phyloP scores from a whole-genome alignment of 2,797 vertebrate genomes.

The Rhinella marina region DNA sequence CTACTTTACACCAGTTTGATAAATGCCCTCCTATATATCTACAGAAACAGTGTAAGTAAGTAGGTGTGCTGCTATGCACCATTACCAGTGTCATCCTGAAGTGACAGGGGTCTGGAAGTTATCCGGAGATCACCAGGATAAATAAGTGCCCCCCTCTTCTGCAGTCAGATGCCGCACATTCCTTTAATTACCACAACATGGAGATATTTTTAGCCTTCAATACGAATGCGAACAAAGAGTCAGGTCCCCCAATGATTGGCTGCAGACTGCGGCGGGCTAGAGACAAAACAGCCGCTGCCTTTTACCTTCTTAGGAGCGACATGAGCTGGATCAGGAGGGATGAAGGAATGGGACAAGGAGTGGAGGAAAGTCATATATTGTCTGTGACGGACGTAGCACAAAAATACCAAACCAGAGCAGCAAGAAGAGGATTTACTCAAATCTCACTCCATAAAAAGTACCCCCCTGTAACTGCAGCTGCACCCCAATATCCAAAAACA shows the following conservation, averaged over 20 bases:
- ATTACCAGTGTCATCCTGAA: background rate
- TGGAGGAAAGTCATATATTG: background rate
- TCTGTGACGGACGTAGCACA: background rate
- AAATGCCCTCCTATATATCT: too few relatives aligned
- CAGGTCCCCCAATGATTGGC: background rate
- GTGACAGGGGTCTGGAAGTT: slow-evolving; percentile 28
- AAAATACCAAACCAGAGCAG: background rate
- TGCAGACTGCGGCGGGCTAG: background rate
- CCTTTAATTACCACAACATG: slow-evolving; percentile 43
- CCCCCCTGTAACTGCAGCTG: background rate
- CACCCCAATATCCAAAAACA: background rate
- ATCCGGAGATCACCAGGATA: slow-evolving; percentile 5
- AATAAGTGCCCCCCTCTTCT: slow-evolving; percentile 34
- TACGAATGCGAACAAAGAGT: slow-evolving; percentile 25
- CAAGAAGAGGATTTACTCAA: too few relatives aligned
- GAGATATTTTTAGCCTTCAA: slow-evolving; percentile 51
- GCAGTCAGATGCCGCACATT: slow-evolving; percentile 40
- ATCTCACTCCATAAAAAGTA: too few relatives aligned
- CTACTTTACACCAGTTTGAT: too few relatives aligned
- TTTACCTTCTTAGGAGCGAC: slow-evolving; percentile 53
- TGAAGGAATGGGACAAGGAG: background rate
- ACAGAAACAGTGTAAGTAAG: too few relatives aligned
- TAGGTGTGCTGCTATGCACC: too few relatives aligned
- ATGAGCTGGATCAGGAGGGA: background rate
- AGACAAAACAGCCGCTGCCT: slow-evolving; percentile 24